Percentiles rank a stretch among this genome's conserved stretches.
Evolutionary conservation across 2,113 vertebrate species (phyloP).

Genomic region (Labrus mixtus): DNA sequence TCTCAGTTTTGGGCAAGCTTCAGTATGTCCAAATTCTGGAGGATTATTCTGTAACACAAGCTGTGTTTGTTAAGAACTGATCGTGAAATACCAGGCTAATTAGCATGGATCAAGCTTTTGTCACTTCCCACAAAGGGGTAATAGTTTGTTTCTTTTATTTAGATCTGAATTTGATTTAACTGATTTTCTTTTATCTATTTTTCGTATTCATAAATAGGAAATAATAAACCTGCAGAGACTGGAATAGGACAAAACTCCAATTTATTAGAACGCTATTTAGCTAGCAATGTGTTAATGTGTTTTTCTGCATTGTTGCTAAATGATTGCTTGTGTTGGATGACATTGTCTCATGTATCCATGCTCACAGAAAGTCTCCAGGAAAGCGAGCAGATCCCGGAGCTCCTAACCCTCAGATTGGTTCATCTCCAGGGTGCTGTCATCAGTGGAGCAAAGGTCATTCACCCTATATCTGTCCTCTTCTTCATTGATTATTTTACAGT

Average conservation of each 20-base stretch:
- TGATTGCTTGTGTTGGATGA: slow-evolving; percentile 1
- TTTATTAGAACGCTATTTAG: neutral
- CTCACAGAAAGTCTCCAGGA: slow-evolving; percentile 86
- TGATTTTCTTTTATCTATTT: neutral
- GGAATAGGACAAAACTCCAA: neutral
- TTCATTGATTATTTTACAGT: neutral
- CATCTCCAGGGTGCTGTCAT: slow-evolving; percentile 92
- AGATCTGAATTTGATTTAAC: neutral
- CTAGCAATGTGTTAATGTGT: neutral
- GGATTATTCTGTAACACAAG: slow-evolving; percentile 36
- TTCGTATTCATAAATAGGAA: neutral
- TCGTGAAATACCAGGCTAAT: slow-evolving; percentile 52
- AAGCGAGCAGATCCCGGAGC: slow-evolving; percentile 82
- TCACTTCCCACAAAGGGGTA: neutral
- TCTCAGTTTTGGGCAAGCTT: slow-evolving; percentile 44
- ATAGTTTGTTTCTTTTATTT: neutral
- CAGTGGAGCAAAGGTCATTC: slow-evolving; percentile 90
- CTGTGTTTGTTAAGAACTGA: slow-evolving; percentile 41
- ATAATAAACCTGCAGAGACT: slow-evolving; percentile 1
- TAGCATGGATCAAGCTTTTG: slow-evolving; percentile 19
- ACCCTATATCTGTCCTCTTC: slow-evolving; percentile 4
- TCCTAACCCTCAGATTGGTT: slow-evolving; percentile 85
- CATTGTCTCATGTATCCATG: slow-evolving; percentile 4
- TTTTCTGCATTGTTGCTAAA: neutral
- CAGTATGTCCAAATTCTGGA: slow-evolving; percentile 26